Percentiles rank a stretch among this genome's conserved stretches.
Conservation (phyloP, 2,113 vertebrate genomes). For the Lethenteron reissneri region DNA sequence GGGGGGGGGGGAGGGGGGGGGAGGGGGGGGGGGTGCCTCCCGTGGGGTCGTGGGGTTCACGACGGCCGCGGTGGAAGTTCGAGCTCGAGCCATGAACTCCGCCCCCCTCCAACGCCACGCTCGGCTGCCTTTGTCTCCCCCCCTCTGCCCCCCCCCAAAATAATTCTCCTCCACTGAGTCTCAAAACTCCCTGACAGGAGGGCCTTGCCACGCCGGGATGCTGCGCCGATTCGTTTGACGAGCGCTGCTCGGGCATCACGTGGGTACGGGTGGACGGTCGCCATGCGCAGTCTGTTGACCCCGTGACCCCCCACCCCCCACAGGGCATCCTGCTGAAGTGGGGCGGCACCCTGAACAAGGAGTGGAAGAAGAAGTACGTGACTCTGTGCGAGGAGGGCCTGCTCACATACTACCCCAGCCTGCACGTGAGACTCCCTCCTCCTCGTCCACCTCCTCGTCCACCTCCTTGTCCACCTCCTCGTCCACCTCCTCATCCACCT, state of each 20-base stretch:
- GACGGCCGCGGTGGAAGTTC: background rate
- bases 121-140: background rate
- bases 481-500: background rate
- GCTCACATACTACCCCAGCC: background rate
- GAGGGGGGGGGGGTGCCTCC: background rate
- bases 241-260: too few species aligned
- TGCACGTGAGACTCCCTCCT: conserved; percentile 1
- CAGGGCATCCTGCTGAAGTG: background rate
- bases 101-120: background rate
- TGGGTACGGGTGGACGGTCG: too few species aligned
- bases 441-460: background rate
- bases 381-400: conserved; percentile 1
- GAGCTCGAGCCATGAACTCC: background rate
- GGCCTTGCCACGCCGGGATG: too few species aligned
- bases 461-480: background rate
- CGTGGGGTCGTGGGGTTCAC: background rate
- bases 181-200: too few species aligned
- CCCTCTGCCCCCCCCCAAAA: background rate
- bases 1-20: too few species aligned
- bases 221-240: too few species aligned
- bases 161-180: background rate
- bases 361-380: conserved; percentile 5
- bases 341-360: conserved; percentile 3
- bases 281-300: too few species aligned
- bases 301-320: background rate